A percentile compares a stretch with the other conserved stretches of the same genome.
These are phyloP conservation scores for Cyprinodon variegatus DNA, from an alignment of 2,113 vertebrate genomes.

Conservation along the genomic window DNA sequence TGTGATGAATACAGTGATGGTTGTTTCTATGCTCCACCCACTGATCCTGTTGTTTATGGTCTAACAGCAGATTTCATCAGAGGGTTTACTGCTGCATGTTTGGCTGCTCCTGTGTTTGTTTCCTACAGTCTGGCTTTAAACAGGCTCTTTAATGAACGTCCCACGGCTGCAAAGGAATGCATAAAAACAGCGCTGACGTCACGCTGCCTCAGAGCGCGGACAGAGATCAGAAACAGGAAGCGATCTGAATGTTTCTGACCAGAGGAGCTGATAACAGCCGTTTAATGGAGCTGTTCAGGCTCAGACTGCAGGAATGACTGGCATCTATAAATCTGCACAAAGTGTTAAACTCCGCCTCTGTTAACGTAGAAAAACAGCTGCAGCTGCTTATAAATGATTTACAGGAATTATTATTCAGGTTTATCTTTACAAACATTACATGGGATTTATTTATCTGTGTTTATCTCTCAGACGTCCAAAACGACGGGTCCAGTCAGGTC, in stretches of 20 bases:
- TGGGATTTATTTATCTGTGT: not conserved
- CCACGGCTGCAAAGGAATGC: conserved; percentile 7
- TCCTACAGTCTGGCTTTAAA: not conserved
- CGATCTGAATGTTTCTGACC: not conserved
- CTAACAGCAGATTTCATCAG: too few relatives aligned
- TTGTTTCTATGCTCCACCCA: too few relatives aligned
- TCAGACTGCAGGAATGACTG: not conserved
- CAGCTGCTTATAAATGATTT: not conserved
- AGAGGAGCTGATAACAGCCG: not conserved
- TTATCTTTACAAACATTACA: not conserved
- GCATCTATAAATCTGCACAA: not conserved
- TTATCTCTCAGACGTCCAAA: not conserved
- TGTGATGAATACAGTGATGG: too few relatives aligned
- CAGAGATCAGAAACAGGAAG: too few relatives aligned
- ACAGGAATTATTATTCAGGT: not conserved
- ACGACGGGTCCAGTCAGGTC: not conserved
- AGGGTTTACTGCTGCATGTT: not conserved
- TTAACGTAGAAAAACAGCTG: too few relatives aligned
- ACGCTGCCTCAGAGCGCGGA: not conserved
- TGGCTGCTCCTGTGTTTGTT: not conserved
- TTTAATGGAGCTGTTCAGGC: not conserved
- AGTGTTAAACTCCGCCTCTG: too few relatives aligned
- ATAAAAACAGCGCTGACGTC: not conserved
- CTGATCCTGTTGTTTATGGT: too few relatives aligned
- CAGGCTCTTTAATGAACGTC: not conserved